Conservation (phyloP, 2,113 vertebrate genomes). For the Pholis gunnellus region DNA sequence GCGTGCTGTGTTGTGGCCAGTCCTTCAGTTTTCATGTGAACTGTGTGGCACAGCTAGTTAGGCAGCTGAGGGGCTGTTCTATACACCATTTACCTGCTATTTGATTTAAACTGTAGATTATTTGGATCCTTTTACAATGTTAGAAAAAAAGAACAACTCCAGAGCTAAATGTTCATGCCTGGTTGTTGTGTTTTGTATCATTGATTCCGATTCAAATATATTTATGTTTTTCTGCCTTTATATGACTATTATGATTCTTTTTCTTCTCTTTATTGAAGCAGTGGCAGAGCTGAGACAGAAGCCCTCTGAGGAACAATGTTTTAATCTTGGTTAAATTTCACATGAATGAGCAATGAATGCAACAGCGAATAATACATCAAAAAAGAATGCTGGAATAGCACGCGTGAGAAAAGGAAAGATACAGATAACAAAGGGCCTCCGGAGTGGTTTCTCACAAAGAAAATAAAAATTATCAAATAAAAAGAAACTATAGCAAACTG, state of each 20-base stretch:
- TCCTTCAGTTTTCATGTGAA: constrained; percentile 56
- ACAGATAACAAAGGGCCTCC: not conserved
- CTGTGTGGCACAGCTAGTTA: constrained; percentile 52
- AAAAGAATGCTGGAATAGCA: not conserved
- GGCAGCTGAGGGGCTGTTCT: constrained; percentile 19
- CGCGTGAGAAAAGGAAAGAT: not conserved
- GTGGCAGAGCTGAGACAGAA: constrained; percentile 6
- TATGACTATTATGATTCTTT: not conserved
- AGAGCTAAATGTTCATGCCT: not conserved
- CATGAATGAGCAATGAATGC: constrained; percentile 7
- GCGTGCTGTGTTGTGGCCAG: constrained; percentile 63
- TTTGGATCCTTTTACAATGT: not conserved
- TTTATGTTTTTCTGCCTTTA: not conserved
- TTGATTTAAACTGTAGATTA: constrained; percentile 8
- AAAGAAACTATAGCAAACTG: constrained; percentile 10
- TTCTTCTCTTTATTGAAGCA: not conserved
- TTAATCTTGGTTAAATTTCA: constrained; percentile 5
- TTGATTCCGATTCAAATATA: not conserved
- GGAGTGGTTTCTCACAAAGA: not conserved
- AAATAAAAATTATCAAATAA: constrained; percentile 3
- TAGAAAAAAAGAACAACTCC: not conserved
- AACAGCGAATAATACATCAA: not conserved
- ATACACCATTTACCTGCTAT: constrained; percentile 1
- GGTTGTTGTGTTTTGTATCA: not conserved
- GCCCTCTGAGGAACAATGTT: not conserved